Conservation (phyloP, 2,797 vertebrate genomes). For the Taeniopygia guttata region DNA sequence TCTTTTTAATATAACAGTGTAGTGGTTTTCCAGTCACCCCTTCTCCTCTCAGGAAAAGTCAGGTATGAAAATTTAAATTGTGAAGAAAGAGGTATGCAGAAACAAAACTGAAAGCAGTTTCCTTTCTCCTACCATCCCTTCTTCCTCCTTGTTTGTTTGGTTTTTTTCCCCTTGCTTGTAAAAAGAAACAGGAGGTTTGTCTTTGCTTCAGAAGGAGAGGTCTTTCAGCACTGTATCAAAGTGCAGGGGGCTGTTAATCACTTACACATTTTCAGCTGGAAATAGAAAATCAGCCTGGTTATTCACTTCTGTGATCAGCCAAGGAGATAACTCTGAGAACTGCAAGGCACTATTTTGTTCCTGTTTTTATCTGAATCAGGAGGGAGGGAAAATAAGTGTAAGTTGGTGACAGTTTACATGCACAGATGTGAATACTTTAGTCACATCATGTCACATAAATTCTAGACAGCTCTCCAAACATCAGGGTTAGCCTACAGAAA, state of each 20-base stretch:
- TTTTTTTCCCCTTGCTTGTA: fast-evolving
- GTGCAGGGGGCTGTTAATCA: neutral
- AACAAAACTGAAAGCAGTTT: neutral
- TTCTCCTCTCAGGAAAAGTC: neutral
- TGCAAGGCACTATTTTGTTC: neutral
- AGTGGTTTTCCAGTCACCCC: neutral
- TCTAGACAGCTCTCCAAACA: conserved; percentile 29
- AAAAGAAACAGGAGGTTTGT: neutral
- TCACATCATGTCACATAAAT: neutral
- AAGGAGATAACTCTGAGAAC: neutral
- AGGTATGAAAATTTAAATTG: neutral
- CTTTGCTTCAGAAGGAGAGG: neutral
- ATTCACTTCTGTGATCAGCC: neutral
- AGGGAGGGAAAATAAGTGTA: neutral
- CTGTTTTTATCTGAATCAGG: neutral
- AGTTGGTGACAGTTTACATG: neutral
- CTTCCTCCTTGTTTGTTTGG: neutral
- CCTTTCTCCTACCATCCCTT: neutral
- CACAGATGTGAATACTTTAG: neutral
- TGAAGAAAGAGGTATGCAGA: neutral
- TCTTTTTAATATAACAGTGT: too few species aligned
- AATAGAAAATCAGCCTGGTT: neutral
- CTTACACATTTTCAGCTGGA: neutral
- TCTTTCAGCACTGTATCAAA: neutral
- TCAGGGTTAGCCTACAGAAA: neutral